These are phyloP conservation scores for Zootermopsis nevadensis DNA, from an alignment of 2,888 invertebrate genomes.

Conservation along the genomic window DNA sequence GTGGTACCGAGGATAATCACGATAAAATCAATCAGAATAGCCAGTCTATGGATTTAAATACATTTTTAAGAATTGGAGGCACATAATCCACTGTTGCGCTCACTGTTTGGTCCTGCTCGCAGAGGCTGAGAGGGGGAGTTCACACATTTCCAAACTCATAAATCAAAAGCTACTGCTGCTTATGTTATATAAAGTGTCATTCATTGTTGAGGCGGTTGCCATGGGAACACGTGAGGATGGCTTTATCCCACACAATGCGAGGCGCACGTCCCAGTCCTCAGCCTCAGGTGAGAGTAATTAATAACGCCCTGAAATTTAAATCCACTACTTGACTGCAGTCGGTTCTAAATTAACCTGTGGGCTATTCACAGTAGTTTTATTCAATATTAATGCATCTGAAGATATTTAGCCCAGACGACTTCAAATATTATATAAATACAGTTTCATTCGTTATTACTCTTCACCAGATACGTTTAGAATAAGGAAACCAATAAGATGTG, in stretches of 20 bases:
- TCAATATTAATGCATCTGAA: neutral
- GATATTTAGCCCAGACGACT: no score
- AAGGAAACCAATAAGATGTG: no score
- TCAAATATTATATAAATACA: no score
- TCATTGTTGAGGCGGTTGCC: constrained; percentile 9
- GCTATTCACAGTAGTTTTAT: neutral
- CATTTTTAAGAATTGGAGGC: no score
- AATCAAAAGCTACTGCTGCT: neutral
- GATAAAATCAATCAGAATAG: no score
- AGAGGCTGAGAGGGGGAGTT: neutral
- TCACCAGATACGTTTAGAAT: no score
- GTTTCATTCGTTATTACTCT: no score
- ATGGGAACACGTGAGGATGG: neutral
- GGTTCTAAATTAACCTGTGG: neutral
- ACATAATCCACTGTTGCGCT: neutral
- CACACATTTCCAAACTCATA: constrained; percentile 9
- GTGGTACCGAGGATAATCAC: no score
- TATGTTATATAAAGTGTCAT: constrained; percentile 10
- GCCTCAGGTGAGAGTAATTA: constrained; percentile 14
- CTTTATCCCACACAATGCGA: neutral
- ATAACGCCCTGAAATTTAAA: neutral
- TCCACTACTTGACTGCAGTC: neutral
- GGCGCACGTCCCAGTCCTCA: neutral
- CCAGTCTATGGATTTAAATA: no score
- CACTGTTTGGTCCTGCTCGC: neutral